Evolutionary conservation across 2,797 vertebrate genomes (phyloP).

Genomic region (Lemur catta): DNA sequence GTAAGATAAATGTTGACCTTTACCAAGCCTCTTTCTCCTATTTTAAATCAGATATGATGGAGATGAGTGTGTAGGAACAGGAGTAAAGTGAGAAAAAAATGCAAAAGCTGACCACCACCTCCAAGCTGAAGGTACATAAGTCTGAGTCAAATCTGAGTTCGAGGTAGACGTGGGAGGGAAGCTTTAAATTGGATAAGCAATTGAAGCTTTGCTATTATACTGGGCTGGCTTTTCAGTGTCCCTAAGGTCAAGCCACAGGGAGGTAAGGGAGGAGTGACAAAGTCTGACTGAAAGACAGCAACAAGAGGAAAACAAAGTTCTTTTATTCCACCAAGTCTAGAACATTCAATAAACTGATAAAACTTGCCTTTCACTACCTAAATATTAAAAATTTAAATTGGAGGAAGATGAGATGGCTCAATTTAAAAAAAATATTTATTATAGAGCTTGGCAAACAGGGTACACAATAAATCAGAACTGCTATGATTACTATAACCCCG

Average conservation of each 20-base stretch:
- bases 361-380: background rate
- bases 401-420: background rate
- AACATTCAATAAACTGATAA: background rate
- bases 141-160: background rate
- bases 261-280: background rate
- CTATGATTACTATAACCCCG: background rate
- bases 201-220: background rate
- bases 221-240: background rate
- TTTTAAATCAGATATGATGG: background rate
- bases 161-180: background rate
- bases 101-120: background rate
- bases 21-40: background rate
- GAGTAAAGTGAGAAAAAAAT: accelerated
- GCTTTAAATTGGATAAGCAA: background rate
- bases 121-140: background rate
- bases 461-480: background rate
- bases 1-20: background rate
- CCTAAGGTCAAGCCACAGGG: background rate
- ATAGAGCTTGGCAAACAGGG: background rate
- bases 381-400: background rate
- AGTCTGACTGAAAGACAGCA: accelerated
- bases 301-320: background rate
- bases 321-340: background rate
- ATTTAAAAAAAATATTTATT: background rate
- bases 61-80: background rate